Base-by-base conservation (phyloP, 1,140 invertebrate species). In the Forficula auricularia region DNA sequence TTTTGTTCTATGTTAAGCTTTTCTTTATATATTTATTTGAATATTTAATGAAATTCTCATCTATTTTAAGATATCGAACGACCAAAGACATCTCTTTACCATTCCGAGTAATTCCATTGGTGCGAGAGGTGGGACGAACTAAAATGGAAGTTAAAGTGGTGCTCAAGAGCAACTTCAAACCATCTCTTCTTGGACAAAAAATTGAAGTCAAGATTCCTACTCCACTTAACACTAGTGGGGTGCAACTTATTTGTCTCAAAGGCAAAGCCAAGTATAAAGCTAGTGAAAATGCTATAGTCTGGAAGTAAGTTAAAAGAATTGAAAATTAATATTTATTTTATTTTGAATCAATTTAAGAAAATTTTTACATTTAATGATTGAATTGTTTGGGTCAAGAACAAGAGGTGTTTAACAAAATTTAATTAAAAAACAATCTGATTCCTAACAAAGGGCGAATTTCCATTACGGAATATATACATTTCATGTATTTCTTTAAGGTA, bases 121-220 rank as follows among this genome's bases (percentile, higher is more conserved):
- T 99, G 0, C 72, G 94, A 7, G 96, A 99, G 63, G 91, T 95
- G 14, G 95, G 94, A 0, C 79, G 94, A 45, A 96, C 92, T 45
- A 96, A 97, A 62, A 98, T 99, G 94, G 96, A 99, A 64, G 94
- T 98, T 0, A 99, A 99, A 63, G 91, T 97, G 6, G 95, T 99
- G 2, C 68, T 99, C 3, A 99, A 99, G 64, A 95, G 90, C n/a
- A 98, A 96, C 64, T 99, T 99, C 59, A 98, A 98, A 60, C 88
- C 95, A 0, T 97, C 92, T 0, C 65, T 99, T 6, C 67, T 99
- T 15, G 94, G 95, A 1, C 96, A 99, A 62, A 99, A 98, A 68
- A 98, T 99, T 50, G 96, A 99, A 67, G 89, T 95, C 2, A 88
- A 95, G 59, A 98, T 99, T 51, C 96, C 96, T 12, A 99, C 95